A percentile compares a stretch with the other conserved stretches of the same genome.
Evolutionary conservation across 2,113 vertebrate species (phyloP).

Genomic region (Columbina picui): DNA sequence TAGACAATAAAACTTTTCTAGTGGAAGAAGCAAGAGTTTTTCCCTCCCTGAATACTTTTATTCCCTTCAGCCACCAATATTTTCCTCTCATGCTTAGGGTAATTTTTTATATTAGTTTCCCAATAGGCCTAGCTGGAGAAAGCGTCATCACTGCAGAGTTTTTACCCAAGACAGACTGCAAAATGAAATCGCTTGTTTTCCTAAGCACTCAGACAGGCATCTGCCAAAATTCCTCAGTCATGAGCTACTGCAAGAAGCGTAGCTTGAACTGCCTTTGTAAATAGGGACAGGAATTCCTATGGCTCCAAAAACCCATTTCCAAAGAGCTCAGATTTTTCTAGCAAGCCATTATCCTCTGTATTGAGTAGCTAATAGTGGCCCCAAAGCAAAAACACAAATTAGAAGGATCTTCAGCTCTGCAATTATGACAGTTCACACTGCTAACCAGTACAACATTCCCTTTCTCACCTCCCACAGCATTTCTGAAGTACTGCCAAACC

Average conservation of each 20-base stretch:
- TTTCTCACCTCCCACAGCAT: background rate
- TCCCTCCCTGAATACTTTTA: background rate
- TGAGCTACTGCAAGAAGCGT: background rate
- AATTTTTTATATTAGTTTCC: background rate
- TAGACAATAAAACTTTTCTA: background rate
- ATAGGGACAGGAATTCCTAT: background rate
- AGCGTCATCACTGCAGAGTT: background rate
- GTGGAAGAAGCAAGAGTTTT: background rate
- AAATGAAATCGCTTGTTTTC: background rate
- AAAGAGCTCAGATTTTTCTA: background rate
- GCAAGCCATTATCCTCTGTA: fast-evolving
- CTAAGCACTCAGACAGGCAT: background rate
- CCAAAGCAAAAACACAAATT: background rate
- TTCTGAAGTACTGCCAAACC: background rate
- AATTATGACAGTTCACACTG: fast-evolving
- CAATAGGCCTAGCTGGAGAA: background rate
- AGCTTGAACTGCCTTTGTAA: background rate
- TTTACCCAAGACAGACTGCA: background rate
- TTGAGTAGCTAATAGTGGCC: background rate
- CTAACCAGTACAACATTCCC: background rate
- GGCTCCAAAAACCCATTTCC: background rate
- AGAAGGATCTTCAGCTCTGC: background rate
- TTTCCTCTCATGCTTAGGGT: background rate
- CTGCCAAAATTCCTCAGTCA: background rate
- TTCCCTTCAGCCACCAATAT: background rate